These are phyloP conservation scores for Otocyon megalotis DNA, from an alignment of 2,113 vertebrate species.

Conservation along the genomic window DNA sequence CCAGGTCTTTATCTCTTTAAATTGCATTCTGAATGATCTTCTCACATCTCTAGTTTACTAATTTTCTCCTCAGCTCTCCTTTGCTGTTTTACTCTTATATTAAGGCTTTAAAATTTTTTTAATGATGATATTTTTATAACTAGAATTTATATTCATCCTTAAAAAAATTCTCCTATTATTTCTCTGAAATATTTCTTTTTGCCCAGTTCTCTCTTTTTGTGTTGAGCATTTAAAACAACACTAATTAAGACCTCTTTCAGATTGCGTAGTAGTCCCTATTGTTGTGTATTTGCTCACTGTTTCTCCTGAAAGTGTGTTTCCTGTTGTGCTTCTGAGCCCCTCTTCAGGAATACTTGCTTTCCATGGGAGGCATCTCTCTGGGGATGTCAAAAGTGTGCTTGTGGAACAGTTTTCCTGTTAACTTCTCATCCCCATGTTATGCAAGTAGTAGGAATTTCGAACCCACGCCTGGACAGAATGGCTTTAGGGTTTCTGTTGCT, in stretches of 20 bases:
- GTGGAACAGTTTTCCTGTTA: not conserved
- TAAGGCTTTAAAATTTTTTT: not conserved
- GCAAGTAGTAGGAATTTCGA: not conserved
- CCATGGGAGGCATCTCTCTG: not conserved
- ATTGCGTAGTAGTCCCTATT: not conserved
- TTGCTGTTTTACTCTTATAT: not conserved
- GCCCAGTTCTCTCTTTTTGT: not conserved
- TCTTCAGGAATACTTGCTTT: not conserved
- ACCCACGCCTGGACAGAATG: not conserved
- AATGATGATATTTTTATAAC: not conserved
- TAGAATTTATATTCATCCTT: slow-evolving; percentile 16
- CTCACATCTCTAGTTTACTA: not conserved
- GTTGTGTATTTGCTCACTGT: not conserved
- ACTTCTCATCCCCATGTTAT: not conserved
- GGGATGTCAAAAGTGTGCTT: not conserved
- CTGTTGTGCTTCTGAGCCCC: not conserved
- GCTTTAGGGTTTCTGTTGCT: not conserved
- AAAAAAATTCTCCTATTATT: not conserved
- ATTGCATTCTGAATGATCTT: not conserved
- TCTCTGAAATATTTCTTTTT: not conserved
- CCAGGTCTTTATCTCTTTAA: not conserved
- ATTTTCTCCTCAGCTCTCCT: not conserved
- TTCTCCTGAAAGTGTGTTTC: not conserved
- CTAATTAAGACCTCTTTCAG: not conserved
- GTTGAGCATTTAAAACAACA: not conserved